Evolutionary conservation across 2,888 invertebrate species (phyloP).

Genomic region (Pandemis cinnamomeana): DNA sequence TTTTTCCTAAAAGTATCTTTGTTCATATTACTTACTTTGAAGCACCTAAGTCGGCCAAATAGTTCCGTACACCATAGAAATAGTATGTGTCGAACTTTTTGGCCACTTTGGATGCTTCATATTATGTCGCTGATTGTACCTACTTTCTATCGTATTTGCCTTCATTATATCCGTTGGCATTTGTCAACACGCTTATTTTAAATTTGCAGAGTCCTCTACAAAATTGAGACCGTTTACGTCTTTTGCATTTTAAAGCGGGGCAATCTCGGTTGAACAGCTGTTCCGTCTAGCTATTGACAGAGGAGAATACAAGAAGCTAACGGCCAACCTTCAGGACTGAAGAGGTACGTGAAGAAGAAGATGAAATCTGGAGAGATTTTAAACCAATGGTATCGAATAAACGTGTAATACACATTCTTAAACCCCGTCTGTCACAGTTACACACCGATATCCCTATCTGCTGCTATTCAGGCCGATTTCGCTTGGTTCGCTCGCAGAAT

Average conservation of each 20-base stretch:
- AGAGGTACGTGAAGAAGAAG: too few relatives aligned
- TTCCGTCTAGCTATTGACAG: too few relatives aligned
- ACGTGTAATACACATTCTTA: constrained; percentile 10
- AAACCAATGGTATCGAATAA: background rate
- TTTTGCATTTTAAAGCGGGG: background rate
- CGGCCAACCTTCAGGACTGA: too few relatives aligned
- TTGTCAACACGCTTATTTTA: background rate
- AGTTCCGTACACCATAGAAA: too few relatives aligned
- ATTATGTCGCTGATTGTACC: too few relatives aligned
- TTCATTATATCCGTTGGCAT: background rate
- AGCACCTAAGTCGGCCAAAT: too few relatives aligned
- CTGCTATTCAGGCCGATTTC: constrained; percentile 76
- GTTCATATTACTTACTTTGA: too few relatives aligned
- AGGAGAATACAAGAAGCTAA: too few relatives aligned
- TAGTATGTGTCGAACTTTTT: too few relatives aligned
- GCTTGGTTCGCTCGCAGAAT: constrained; percentile 62
- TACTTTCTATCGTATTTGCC: background rate
- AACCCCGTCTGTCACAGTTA: constrained; percentile 32
- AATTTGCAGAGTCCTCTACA: background rate
- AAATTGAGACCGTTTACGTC: background rate
- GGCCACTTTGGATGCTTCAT: too few relatives aligned
- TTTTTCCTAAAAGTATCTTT: too few relatives aligned
- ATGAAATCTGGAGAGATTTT: background rate
- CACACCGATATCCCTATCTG: constrained; percentile 43
- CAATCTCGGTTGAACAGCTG: too few relatives aligned